Evolutionary conservation across 1,140 invertebrate genomes (phyloP).

Genomic region (Brachionus sp.): DNA sequence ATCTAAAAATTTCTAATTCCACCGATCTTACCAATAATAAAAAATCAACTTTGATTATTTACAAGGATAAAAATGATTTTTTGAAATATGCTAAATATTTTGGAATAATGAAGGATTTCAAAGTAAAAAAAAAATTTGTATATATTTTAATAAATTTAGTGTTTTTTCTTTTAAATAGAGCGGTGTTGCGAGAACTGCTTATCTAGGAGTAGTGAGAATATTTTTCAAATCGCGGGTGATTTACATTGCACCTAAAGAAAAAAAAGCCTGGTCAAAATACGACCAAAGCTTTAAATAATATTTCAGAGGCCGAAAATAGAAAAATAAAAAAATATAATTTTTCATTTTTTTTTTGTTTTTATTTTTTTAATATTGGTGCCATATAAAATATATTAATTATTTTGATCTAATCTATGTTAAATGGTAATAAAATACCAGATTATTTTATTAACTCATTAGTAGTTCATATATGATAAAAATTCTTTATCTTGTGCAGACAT

Average conservation of each 20-base stretch:
- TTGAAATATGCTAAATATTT: slow-evolving; percentile 28
- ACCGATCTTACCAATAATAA: background rate
- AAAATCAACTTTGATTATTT: background rate
- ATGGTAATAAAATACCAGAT: slow-evolving; percentile 10
- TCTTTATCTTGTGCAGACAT: too few species aligned
- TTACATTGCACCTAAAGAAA: slow-evolving; percentile 13
- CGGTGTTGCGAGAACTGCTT: slow-evolving; percentile 27
- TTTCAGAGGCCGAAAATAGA: background rate
- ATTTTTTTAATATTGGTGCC: background rate
- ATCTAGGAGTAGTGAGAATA: slow-evolving; percentile 31
- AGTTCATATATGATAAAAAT: too few species aligned
- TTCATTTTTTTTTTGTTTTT: background rate
- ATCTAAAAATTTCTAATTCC: background rate
- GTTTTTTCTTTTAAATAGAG: background rate
- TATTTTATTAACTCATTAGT: background rate
- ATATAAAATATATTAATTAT: background rate
- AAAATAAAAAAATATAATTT: background rate
- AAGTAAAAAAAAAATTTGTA: background rate
- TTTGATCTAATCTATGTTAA: background rate
- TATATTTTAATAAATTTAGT: background rate
- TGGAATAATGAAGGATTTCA: slow-evolving; percentile 42
- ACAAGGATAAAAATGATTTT: slow-evolving; percentile 22
- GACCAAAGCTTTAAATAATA: background rate
- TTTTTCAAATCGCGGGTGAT: slow-evolving; percentile 15
- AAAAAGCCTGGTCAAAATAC: background rate